Percentiles rank a stretch among this genome's conserved stretches.
Conservation (phyloP, 2,797 vertebrate species). For the Hafferia zeledoni region DNA sequence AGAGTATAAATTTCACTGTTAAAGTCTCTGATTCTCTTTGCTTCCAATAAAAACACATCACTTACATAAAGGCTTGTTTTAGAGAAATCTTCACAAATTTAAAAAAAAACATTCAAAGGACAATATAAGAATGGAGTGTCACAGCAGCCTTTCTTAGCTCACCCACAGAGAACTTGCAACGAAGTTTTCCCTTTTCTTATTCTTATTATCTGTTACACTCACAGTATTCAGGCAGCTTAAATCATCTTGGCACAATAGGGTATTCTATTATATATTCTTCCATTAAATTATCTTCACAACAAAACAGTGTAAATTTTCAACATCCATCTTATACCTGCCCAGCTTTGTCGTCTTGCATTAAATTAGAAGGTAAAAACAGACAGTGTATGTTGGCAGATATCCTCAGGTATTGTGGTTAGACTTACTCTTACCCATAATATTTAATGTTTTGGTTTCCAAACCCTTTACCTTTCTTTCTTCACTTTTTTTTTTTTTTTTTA, state of each 20-base stretch:
- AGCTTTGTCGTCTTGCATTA: not conserved
- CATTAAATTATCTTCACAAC: not conserved
- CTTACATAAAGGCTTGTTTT: not conserved
- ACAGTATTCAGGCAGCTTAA: conserved; percentile 9
- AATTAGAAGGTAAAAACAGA: not conserved
- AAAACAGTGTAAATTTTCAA: not conserved
- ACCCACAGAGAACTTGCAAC: not conserved
- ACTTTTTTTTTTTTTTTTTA: not conserved
- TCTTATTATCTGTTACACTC: not conserved
- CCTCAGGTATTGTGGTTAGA: not conserved
- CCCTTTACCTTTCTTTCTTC: not conserved
- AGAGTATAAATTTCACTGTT: not conserved
- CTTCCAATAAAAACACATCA: not conserved
- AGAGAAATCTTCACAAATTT: not conserved
- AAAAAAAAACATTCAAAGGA: not conserved
- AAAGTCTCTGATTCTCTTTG: not conserved
- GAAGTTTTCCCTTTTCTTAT: not conserved
- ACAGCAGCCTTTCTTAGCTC: not conserved
- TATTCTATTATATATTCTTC: conserved; percentile 12
- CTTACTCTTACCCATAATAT: not conserved
- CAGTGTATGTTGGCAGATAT: not conserved
- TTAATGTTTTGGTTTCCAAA: not conserved
- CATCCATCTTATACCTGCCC: not conserved
- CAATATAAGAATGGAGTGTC: not conserved
- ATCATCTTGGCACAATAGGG: not conserved